Evolutionary conservation across 2,113 vertebrate species (phyloP), one percentile per base, ranked within the genome.

Genomic region (Python bivittatus): DNA sequence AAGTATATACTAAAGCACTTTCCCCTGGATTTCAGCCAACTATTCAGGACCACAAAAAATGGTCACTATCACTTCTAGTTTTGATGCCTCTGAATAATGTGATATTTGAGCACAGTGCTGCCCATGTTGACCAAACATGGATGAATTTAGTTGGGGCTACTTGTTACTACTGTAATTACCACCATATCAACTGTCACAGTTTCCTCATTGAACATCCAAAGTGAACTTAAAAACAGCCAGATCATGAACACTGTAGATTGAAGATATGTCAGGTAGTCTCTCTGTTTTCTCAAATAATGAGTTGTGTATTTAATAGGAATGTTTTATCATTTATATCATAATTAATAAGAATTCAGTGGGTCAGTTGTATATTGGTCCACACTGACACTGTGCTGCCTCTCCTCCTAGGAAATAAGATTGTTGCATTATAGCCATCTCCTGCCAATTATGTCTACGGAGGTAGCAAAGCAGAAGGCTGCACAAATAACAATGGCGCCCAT

Each of bases 401-500:
- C 2, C 72, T 91, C 44, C 4, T 79, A 4, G 91, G 92, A 0
- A 0, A 84, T 54, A 68, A 92, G 89, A 84, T 57, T 92, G 89
- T 6, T 95, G 93, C 93, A 57, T 86, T 61, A 86, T 15, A 90
- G 94, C 33, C 89, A 27, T 90, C 92, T 91, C 91, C 93, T 84
- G 90, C 61, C 93, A 91, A 42, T 85, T 93, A 61, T 91, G 64
- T 11, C 90, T 89, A 89, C 15, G 29, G 86, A 93, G 84, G 64
- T 61, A 90, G 92, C 89, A 94, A 92, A 86, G 85, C 91, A 92
- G 89, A 90, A 57, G 91, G 93, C 91, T 93, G 93, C 15, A 33
- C 84, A 95, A 95, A 96, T 94, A 84, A 61, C 90, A 90, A 57
- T 91, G 94, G 94, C 95, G 87, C 93, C 89, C 93, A 64, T 92